Percentiles rank a stretch among this genome's conserved stretches.
Evolutionary conservation across 2,113 vertebrate species (phyloP).

Genomic region (Numenius arquata): DNA sequence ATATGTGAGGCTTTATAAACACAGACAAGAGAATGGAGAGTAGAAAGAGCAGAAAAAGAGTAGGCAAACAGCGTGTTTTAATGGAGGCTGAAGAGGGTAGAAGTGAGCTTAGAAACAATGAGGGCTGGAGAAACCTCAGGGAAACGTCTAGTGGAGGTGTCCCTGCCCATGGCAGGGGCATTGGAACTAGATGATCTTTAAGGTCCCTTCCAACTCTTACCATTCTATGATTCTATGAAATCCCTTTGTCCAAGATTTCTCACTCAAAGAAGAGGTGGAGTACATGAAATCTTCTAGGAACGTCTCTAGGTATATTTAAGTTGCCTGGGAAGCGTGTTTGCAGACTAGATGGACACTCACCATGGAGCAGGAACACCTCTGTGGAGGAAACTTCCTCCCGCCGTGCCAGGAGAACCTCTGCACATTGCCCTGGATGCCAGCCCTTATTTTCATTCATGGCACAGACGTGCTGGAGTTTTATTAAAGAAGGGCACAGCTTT

Average conservation of each 20-base stretch:
- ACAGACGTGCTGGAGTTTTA: not conserved
- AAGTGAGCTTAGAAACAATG: not conserved
- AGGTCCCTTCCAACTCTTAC: too few species aligned
- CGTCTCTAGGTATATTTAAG: not conserved
- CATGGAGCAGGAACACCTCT: not conserved
- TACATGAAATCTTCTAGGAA: not conserved
- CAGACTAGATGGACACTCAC: not conserved
- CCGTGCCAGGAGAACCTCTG: not conserved
- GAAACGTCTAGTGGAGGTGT: too few species aligned
- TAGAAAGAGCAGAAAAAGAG: not conserved
- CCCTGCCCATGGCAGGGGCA: too few species aligned
- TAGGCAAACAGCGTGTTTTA: not conserved
- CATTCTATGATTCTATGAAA: too few species aligned
- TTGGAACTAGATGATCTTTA: too few species aligned
- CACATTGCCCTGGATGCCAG: not conserved
- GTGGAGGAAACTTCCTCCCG: not conserved
- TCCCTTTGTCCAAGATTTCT: not conserved
- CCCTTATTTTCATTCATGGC: not conserved
- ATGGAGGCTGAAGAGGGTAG: not conserved
- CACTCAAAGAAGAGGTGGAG: not conserved
- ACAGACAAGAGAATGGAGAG: not conserved
- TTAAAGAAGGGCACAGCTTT: not conserved
- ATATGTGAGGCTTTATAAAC: not conserved
- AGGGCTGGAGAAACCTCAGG: rapidly evolving
- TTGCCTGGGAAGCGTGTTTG: not conserved